These are phyloP conservation scores for Donacobius atricapilla DNA, from an alignment of 2,113 vertebrate species.

Conservation along the genomic window DNA sequence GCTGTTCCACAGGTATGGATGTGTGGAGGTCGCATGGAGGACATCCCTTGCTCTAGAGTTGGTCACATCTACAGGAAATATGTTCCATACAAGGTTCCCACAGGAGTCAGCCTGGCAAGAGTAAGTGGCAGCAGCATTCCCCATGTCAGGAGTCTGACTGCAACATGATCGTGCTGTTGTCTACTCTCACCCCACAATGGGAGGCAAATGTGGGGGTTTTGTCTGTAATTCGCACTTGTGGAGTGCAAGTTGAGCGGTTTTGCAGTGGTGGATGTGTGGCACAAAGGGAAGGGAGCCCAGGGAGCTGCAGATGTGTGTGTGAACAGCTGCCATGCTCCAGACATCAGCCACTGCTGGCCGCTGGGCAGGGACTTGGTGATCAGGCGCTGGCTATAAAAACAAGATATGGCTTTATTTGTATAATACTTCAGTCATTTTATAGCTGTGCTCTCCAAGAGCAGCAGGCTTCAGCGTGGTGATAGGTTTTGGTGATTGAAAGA, in stretches of 20 bases:
- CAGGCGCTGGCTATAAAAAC: background rate
- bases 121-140: slow-evolving; percentile 70
- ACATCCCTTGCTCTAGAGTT: slow-evolving; percentile 90
- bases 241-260: background rate
- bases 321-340: background rate
- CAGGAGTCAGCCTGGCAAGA: slow-evolving; percentile 90
- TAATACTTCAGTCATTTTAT: slow-evolving; percentile 19
- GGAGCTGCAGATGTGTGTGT: background rate
- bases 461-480: background rate
- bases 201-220: background rate
- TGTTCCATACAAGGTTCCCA: slow-evolving; percentile 94
- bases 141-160: background rate
- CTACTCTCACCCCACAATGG: background rate
- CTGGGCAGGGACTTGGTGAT: background rate
- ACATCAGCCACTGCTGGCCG: background rate
- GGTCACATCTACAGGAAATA: slow-evolving; percentile 99
- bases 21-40: slow-evolving; percentile 84
- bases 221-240: background rate
- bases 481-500: slow-evolving; percentile 41
- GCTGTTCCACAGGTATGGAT: slow-evolving; percentile 77
- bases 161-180: accelerated
- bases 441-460: slow-evolving; percentile 11
- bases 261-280: background rate
- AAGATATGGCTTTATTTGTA: background rate
- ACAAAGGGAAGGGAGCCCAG: background rate